A percentile compares a stretch with the other conserved stretches of the same genome.
Conservation (phyloP, 2,888 invertebrate genomes). For the Keiferia lycopersicella region DNA sequence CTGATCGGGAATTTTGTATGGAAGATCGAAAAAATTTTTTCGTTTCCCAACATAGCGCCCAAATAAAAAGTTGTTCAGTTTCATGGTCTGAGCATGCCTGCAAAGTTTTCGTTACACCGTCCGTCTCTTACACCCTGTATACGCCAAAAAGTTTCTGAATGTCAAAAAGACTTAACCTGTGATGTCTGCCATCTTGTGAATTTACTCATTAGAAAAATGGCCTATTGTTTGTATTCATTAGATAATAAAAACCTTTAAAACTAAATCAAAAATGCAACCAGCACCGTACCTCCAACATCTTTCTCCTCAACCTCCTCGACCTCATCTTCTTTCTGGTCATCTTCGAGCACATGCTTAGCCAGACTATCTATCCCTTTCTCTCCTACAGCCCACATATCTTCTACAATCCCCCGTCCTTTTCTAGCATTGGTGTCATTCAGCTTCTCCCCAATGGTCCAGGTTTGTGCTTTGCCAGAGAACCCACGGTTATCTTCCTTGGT, state of each 20-base stretch:
- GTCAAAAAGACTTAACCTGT: too few species aligned
- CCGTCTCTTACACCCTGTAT: too few species aligned
- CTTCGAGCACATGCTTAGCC: constrained; percentile 64
- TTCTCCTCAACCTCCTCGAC: constrained; percentile 50
- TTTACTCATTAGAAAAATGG: too few species aligned
- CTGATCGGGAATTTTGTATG: too few species aligned
- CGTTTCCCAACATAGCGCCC: too few species aligned
- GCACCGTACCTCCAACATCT: constrained; percentile 65
- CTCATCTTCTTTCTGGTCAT: constrained; percentile 63
- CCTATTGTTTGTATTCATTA: too few species aligned
- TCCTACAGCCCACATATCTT: constrained; percentile 60
- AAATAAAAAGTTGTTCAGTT: too few species aligned
- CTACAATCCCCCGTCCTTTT: constrained; percentile 42
- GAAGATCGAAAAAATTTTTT: too few species aligned
- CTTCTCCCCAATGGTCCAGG: constrained; percentile 60
- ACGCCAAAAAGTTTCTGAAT: too few species aligned
- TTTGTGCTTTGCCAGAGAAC: constrained; percentile 56
- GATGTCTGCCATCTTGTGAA: too few species aligned
- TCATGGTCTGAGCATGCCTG: too few species aligned
- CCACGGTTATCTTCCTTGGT: constrained; percentile 66
- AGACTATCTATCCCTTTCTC: constrained; percentile 60
- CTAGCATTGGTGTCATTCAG: constrained; percentile 33
- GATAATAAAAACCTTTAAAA: neutral
- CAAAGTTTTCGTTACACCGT: too few species aligned
- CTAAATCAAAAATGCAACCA: constrained; percentile 39